Percentiles rank a stretch among this genome's conserved stretches.
Evolutionary conservation across 2,888 invertebrate species (phyloP).

Genomic region (Drosophila demipolita): DNA sequence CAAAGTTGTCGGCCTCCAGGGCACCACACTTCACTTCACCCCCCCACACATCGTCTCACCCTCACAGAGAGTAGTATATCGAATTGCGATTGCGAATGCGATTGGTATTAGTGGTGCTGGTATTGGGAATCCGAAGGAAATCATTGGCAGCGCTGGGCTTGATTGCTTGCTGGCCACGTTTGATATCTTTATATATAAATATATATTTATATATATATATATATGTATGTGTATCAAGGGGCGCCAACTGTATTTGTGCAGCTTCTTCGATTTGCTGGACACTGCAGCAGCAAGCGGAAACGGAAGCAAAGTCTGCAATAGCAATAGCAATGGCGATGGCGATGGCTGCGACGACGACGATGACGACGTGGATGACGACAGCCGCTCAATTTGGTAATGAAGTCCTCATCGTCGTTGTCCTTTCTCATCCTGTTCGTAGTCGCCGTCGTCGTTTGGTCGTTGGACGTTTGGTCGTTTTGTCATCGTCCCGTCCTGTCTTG

Average conservation of each 20-base stretch:
- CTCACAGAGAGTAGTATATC: too few relatives aligned
- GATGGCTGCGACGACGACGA: slow-evolving; percentile 32
- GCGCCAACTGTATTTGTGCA: slow-evolving; percentile 66
- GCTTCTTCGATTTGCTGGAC: slow-evolving; percentile 55
- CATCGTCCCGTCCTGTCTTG: slow-evolving; percentile 27
- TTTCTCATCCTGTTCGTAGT: slow-evolving; percentile 38
- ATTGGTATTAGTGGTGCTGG: slow-evolving; percentile 28
- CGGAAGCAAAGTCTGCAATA: slow-evolving; percentile 69
- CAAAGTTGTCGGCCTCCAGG: slow-evolving; percentile 58
- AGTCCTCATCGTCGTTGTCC: slow-evolving; percentile 61
- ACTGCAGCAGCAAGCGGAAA: slow-evolving; percentile 67
- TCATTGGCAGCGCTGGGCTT: slow-evolving; percentile 63
- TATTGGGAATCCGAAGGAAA: slow-evolving; percentile 65
- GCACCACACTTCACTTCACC: neutral
- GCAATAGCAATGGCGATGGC: slow-evolving; percentile 43
- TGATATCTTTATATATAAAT: slow-evolving; percentile 67
- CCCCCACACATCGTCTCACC: neutral
- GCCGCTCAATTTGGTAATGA: slow-evolving; percentile 81
- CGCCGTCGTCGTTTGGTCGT: slow-evolving; percentile 18
- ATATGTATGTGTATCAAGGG: slow-evolving; percentile 9
- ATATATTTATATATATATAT: slow-evolving; percentile 4
- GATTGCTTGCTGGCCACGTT: slow-evolving; percentile 78
- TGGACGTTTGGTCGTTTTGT: slow-evolving; percentile 15
- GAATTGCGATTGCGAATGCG: slow-evolving; percentile 25
- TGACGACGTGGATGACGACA: slow-evolving; percentile 33